Percentiles rank a stretch among this genome's conserved stretches.
Evolutionary conservation across 2,113 vertebrate species (phyloP).

Genomic region (Melanerpes formicivorus): DNA sequence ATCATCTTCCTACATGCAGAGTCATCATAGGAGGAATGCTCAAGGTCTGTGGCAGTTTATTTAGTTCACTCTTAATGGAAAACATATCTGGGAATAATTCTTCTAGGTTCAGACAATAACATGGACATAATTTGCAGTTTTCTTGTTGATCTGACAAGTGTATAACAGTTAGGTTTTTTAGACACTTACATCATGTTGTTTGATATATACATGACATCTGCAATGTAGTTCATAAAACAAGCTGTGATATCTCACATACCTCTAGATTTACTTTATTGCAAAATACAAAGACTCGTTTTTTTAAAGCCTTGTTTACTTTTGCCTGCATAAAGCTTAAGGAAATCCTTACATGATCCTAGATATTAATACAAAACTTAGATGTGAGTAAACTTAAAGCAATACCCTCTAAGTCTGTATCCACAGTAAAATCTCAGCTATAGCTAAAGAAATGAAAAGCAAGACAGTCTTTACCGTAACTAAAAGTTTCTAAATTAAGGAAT

Average conservation of each 20-base stretch:
- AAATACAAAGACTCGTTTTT: neutral
- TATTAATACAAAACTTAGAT: neutral
- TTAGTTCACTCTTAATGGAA: neutral
- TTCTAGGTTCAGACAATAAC: slow-evolving; percentile 5
- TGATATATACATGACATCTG: neutral
- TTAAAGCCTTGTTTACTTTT: neutral
- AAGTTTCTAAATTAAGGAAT: slow-evolving; percentile 17
- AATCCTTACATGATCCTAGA: neutral
- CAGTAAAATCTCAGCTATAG: neutral
- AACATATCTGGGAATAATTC: neutral
- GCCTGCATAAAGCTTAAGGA: neutral
- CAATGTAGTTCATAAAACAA: neutral
- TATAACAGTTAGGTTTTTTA: neutral
- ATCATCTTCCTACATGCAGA: neutral
- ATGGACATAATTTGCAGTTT: neutral
- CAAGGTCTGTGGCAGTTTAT: neutral
- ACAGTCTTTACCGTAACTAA: neutral
- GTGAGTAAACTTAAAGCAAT: neutral
- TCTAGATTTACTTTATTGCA: neutral
- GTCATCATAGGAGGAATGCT: neutral
- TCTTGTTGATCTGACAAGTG: neutral
- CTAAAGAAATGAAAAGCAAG: neutral
- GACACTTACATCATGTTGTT: neutral
- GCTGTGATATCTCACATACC: neutral
- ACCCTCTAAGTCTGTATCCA: neutral